Evolutionary conservation across 2,888 invertebrate species (phyloP).

Genomic region (Parapristionchus giblindavisi): DNA sequence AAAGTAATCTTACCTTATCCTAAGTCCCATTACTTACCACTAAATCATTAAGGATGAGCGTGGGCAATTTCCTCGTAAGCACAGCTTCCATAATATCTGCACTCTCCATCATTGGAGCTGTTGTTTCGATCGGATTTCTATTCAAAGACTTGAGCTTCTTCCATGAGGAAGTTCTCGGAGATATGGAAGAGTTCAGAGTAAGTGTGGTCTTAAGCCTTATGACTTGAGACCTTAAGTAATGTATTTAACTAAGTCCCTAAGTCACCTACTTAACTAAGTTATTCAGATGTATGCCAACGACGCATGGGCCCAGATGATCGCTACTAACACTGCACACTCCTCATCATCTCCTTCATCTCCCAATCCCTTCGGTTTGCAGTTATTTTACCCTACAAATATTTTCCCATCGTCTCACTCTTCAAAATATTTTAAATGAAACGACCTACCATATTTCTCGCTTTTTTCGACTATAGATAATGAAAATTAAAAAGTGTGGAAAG

Average conservation of each 20-base stretch:
- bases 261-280: neutral
- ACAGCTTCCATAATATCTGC: slow-evolving; percentile 10
- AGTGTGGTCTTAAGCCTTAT: neutral
- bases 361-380: slow-evolving; percentile 15
- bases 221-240: neutral
- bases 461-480: neutral
- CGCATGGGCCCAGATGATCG: slow-evolving; percentile 34
- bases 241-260: neutral
- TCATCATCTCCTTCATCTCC: neutral
- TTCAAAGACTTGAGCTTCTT: slow-evolving; percentile 28
- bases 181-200: slow-evolving; percentile 37
- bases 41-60: neutral
- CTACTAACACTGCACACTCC: neutral
- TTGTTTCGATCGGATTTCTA: slow-evolving; percentile 23
- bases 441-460: neutral
- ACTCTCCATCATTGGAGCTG: slow-evolving; percentile 21
- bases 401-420: no score
- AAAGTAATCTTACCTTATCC: slow-evolving; percentile 29
- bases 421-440: no score
- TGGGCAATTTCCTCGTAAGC: slow-evolving; percentile 3
- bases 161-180: slow-evolving; percentile 20
- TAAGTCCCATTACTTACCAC: no score
- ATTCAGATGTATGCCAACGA: slow-evolving; percentile 30
- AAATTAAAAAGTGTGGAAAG: no score
- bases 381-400: no score